These are phyloP conservation scores for Hylaeus anthracinus DNA, from an alignment of 1,140 invertebrate species.

Conservation along the genomic window DNA sequence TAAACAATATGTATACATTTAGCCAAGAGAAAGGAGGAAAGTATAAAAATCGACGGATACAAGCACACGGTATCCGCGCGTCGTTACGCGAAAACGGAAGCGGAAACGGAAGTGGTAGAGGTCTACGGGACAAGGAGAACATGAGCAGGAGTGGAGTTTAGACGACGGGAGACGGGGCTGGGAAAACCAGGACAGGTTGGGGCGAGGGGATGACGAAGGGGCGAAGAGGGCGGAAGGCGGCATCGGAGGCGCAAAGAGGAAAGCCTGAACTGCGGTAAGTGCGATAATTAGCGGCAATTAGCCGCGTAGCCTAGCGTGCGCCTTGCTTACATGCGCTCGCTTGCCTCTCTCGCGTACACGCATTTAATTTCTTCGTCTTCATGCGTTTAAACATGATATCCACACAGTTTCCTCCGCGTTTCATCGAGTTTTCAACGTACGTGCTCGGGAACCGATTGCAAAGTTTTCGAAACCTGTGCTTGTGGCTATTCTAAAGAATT, in stretches of 20 bases:
- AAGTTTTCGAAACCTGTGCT: not conserved
- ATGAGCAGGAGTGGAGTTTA: conserved; percentile 46
- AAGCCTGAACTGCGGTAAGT: conserved; percentile 72
- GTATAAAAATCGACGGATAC: conserved; percentile 23
- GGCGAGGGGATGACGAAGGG: conserved; percentile 3
- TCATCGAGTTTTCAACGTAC: not conserved
- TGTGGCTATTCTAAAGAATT: no score
- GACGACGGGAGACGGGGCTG: conserved; percentile 2
- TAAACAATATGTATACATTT: not conserved
- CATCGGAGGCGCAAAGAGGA: conserved; percentile 45
- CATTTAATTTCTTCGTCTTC: conserved; percentile 26
- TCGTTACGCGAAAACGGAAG: conserved; percentile 35
- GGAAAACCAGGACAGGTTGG: not conserved
- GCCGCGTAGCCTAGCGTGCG: conserved; percentile 67
- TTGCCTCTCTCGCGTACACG: conserved; percentile 42
- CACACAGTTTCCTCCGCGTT: not conserved
- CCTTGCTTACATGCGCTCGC: conserved; percentile 67
- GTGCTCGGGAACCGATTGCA: not conserved
- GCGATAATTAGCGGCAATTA: conserved; percentile 80
- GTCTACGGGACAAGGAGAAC: conserved; percentile 44
- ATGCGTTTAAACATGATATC: conserved; percentile 5
- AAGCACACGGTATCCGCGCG: conserved; percentile 39
- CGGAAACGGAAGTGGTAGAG: conserved; percentile 42
- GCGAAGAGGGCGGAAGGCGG: conserved; percentile 23
- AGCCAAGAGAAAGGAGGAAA: not conserved